These are phyloP conservation scores for Pollenia griseotomentosa DNA, from an alignment of 2,888 invertebrate species.

Conservation along the genomic window DNA sequence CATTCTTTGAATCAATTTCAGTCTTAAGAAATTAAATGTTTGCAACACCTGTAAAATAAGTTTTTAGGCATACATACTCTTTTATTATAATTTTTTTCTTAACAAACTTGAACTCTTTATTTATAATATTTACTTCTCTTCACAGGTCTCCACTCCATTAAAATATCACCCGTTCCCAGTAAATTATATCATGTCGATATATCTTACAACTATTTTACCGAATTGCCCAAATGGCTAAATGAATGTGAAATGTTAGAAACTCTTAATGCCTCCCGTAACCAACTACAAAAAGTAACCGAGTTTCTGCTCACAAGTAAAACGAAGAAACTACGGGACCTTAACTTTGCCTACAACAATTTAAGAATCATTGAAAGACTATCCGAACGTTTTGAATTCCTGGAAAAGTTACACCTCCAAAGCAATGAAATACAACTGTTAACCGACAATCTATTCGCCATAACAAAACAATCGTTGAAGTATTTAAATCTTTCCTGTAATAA, in stretches of 20 bases:
- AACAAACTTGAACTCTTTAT: too few species aligned
- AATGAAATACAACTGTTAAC: conserved; percentile 91
- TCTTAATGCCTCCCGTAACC: conserved; percentile 91
- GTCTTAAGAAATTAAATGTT: too few species aligned
- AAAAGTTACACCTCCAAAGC: conserved; percentile 90
- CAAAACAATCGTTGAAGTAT: conserved; percentile 87
- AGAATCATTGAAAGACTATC: conserved; percentile 89
- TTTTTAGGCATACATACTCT: too few species aligned
- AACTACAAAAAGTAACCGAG: conserved; percentile 88
- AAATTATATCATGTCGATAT: conserved; percentile 91
- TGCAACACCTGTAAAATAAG: too few species aligned
- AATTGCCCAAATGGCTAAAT: conserved; percentile 91
- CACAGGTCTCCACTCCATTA: conserved; percentile 90
- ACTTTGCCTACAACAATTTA: conserved; percentile 91
- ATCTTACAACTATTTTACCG: conserved; percentile 90
- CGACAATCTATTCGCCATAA: conserved; percentile 89
- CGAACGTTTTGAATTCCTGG: conserved; percentile 83
- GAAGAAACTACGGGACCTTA: conserved; percentile 89
- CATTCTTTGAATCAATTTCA: too few species aligned
- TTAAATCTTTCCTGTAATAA: conserved; percentile 93
- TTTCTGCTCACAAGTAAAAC: conserved; percentile 90
- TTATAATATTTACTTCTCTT: conserved; percentile 75
- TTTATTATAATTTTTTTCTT: too few species aligned
- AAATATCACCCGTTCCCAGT: conserved; percentile 88
- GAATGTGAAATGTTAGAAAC: conserved; percentile 89